Conservation (phyloP, 53 echinoderm and acorn worm species). For the Henricia sp. region DNA sequence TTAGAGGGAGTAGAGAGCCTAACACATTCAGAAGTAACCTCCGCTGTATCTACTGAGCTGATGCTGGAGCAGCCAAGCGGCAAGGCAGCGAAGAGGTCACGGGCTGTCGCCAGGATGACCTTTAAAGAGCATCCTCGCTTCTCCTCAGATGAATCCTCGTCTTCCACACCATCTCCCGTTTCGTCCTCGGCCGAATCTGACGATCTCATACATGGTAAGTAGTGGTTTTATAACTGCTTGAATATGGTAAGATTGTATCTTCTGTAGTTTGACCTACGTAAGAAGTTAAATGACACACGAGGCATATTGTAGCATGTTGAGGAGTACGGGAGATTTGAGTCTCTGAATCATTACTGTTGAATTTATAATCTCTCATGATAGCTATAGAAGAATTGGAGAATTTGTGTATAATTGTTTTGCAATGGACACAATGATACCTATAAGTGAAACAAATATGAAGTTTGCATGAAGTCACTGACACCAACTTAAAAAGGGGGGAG, state of each 20-base stretch:
- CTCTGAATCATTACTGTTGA: no score
- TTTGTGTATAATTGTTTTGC: no score
- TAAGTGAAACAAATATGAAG: no score
- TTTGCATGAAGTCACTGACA: not conserved
- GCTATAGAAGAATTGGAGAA: no score
- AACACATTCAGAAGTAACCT: not conserved
- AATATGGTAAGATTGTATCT: no score
- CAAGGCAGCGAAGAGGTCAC: conserved; percentile 22
- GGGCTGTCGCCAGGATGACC: conserved; percentile 35
- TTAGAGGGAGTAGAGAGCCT: not conserved
- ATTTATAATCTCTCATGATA: no score
- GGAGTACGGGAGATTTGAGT: no score
- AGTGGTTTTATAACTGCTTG: no score
- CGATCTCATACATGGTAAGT: conserved; percentile 48
- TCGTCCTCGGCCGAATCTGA: conserved; percentile 54
- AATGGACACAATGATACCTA: no score
- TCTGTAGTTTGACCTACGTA: no score
- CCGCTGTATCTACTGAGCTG: not conserved
- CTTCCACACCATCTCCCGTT: conserved; percentile 33
- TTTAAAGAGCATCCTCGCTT: conserved; percentile 39
- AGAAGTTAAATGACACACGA: no score
- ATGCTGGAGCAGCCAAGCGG: not conserved
- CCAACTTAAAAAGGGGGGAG: not conserved
- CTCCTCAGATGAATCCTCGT: conserved; percentile 28
- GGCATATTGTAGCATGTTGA: no score